Percentiles rank a stretch among this genome's conserved stretches.
These are phyloP conservation scores for Acronicta psi DNA, from an alignment of 2,888 invertebrate genomes.

Conservation along the genomic window DNA sequence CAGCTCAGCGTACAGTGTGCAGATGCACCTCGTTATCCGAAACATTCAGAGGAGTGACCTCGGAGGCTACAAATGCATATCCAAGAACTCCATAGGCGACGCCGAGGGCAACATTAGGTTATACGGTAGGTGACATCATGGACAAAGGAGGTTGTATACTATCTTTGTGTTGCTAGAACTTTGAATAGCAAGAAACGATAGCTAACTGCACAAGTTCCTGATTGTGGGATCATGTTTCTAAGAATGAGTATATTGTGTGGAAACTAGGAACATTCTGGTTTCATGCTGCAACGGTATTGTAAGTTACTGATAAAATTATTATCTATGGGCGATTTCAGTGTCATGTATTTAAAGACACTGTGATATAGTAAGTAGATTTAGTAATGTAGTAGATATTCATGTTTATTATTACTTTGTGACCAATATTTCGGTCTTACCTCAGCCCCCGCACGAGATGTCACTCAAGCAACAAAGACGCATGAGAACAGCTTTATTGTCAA, in stretches of 20 bases:
- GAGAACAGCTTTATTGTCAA: no score
- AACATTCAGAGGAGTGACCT: constrained; percentile 93
- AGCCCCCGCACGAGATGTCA: no score
- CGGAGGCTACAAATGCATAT: constrained; percentile 97
- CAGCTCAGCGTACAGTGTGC: constrained; percentile 94
- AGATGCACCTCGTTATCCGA: constrained; percentile 94
- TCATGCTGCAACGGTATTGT: no score
- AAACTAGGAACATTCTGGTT: not conserved
- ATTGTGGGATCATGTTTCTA: constrained; percentile 5
- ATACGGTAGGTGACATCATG: constrained; percentile 91
- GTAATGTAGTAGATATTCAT: no score
- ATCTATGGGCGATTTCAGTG: not conserved
- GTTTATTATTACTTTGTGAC: no score
- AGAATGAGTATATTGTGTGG: constrained; percentile 14
- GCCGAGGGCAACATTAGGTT: constrained; percentile 96
- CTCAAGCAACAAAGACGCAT: no score
- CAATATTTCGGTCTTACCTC: no score
- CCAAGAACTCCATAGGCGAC: constrained; percentile 97
- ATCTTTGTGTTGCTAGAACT: constrained; percentile 28
- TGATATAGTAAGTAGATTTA: no score
- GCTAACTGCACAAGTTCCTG: constrained; percentile 1
- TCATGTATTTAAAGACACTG: no score
- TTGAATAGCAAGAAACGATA: constrained; percentile 18
- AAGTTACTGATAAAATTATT: no score
- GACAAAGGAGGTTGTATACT: constrained; percentile 21